phyloP scores from a whole-genome alignment of 2,113 vertebrate genomes.

The Scopus umbretta region DNA sequence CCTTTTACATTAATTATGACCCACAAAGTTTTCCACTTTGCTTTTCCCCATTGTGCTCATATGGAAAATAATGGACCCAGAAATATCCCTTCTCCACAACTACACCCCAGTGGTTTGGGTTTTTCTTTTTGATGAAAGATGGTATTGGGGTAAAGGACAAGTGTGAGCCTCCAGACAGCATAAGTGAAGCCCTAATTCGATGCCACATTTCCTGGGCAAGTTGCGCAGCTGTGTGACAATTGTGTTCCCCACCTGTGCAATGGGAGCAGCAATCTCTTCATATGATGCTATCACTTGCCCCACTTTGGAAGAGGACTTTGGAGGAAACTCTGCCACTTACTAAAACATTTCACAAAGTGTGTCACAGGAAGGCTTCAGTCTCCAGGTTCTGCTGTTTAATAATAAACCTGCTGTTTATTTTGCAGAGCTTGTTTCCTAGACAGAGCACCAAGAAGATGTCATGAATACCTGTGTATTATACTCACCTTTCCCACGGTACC shows the following conservation, averaged over 20 bases:
- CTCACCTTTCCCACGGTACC: background rate
- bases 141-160: background rate
- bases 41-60: background rate
- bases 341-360: background rate
- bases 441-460: conserved; percentile 4
- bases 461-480: background rate
- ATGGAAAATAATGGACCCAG: background rate
- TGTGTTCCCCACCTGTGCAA: background rate
- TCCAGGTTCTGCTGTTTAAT: background rate
- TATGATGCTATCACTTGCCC: background rate
- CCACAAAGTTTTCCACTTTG: background rate
- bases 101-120: background rate
- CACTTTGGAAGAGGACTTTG: background rate
- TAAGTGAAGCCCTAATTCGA: background rate
- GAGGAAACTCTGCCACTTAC: background rate
- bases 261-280: background rate
- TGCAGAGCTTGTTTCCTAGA: conserved; percentile 12
- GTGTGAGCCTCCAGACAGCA: background rate
- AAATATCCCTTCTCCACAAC: background rate
- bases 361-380: background rate
- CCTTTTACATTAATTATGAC: background rate
- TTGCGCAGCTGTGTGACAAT: fast-evolving
- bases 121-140: background rate
- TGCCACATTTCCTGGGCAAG: background rate
- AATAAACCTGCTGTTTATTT: conserved; percentile 56